A percentile compares a stretch with the other conserved stretches of the same genome.
Evolutionary conservation across 2,888 invertebrate genomes (phyloP).

Genomic region (Leptopilina syphax): DNA sequence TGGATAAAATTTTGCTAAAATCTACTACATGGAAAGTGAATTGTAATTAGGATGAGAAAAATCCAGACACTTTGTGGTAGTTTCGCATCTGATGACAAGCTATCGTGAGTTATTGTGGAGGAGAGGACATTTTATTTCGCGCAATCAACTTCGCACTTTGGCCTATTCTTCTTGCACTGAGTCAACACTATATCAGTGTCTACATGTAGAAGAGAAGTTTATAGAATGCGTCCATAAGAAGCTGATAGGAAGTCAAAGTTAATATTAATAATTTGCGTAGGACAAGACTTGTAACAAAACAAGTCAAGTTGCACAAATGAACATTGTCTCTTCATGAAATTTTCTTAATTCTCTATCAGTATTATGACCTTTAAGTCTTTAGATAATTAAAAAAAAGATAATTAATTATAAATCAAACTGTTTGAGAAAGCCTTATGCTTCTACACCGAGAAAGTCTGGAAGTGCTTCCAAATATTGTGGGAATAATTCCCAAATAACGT

Average conservation of each 20-base stretch:
- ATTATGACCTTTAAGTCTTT: no score
- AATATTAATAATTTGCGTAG: conserved; percentile 37
- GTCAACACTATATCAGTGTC: conserved; percentile 18
- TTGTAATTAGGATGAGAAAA: not conserved
- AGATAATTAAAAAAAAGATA: no score
- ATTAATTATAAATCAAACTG: no score
- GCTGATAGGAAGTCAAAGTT: conserved; percentile 18
- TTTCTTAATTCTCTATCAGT: not conserved
- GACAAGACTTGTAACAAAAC: not conserved
- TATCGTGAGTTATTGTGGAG: conserved; percentile 19
- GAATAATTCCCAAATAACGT: no score
- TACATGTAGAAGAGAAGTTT: not conserved
- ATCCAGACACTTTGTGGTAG: not conserved
- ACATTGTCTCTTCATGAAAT: not conserved
- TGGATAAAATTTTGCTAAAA: not conserved
- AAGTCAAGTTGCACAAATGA: not conserved
- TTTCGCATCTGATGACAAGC: conserved; percentile 2
- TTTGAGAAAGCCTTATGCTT: no score
- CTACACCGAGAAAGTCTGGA: no score
- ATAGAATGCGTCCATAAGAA: conserved; percentile 29
- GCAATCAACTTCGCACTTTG: conserved; percentile 39
- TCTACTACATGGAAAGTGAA: not conserved
- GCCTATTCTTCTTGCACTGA: conserved; percentile 32
- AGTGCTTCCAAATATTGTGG: no score
- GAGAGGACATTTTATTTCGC: conserved; percentile 33